These are phyloP conservation scores for Tetramorium bicarinatum DNA, from an alignment of 2,888 invertebrate species.

Conservation along the genomic window DNA sequence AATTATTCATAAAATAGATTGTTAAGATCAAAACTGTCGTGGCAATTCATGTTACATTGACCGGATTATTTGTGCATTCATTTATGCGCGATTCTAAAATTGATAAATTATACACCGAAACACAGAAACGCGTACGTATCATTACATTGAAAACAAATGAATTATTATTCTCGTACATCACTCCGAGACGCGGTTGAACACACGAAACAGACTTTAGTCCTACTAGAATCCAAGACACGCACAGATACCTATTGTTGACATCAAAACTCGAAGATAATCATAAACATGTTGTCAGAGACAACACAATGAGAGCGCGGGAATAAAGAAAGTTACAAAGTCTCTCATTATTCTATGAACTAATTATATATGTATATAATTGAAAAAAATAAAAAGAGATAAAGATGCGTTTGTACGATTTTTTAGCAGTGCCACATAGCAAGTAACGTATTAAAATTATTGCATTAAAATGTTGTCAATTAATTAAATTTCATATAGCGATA, in stretches of 20 bases:
- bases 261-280: slow-evolving; percentile 33
- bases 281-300: slow-evolving; percentile 24
- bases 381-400: neutral
- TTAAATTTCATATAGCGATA: neutral
- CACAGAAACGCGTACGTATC: neutral
- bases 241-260: slow-evolving; percentile 44
- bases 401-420: neutral
- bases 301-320: neutral
- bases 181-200: neutral
- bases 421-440: neutral
- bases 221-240: neutral
- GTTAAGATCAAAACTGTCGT: neutral
- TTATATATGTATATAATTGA: neutral
- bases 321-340: neutral
- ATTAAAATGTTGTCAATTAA: neutral
- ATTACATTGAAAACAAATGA: neutral
- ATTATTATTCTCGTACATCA: neutral
- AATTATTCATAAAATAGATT: neutral
- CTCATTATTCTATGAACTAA: neutral
- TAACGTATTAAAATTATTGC: neutral
- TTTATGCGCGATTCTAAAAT: neutral
- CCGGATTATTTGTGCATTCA: neutral
- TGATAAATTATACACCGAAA: neutral
- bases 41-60: neutral
- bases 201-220: neutral